Evolutionary conservation across 2,888 invertebrate species (phyloP).

Genomic region (Lymantria monacha): DNA sequence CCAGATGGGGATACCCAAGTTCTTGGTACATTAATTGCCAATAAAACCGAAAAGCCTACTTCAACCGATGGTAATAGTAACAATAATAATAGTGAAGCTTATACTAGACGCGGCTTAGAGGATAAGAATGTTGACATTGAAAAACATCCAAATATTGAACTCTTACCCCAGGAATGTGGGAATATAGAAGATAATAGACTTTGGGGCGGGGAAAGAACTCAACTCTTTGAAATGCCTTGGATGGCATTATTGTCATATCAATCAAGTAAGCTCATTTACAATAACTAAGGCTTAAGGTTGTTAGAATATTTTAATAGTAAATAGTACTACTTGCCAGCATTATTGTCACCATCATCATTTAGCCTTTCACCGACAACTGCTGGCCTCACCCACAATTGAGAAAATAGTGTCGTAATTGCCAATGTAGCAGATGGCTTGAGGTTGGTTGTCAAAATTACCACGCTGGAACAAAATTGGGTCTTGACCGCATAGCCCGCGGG

Average conservation of each 20-base stretch:
- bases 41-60: not conserved
- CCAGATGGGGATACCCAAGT: not conserved
- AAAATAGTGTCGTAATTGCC: too few species aligned
- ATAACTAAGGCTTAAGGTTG: not conserved
- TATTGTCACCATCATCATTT: too few species aligned
- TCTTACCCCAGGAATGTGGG: constrained; percentile 79
- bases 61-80: constrained; percentile 5
- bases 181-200: constrained; percentile 78
- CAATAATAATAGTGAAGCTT: constrained; percentile 11
- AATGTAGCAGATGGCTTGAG: too few species aligned
- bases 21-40: not conserved
- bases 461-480: too few species aligned
- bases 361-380: too few species aligned
- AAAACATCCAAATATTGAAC: constrained; percentile 31
- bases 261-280: constrained; percentile 41
- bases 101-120: constrained; percentile 11
- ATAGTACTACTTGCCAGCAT: too few species aligned
- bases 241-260: constrained; percentile 87
- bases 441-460: too few species aligned
- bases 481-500: too few species aligned
- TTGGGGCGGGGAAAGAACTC: constrained; percentile 83
- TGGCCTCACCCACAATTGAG: too few species aligned
- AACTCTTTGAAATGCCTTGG: constrained; percentile 87
- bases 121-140: constrained; percentile 20
- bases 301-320: too few species aligned